Evolutionary conservation across 35 echinoderm and acorn worm genomes (phyloP), one percentile per base, ranked within the genome.

Genomic region (Nesometra sesokonis): DNA sequence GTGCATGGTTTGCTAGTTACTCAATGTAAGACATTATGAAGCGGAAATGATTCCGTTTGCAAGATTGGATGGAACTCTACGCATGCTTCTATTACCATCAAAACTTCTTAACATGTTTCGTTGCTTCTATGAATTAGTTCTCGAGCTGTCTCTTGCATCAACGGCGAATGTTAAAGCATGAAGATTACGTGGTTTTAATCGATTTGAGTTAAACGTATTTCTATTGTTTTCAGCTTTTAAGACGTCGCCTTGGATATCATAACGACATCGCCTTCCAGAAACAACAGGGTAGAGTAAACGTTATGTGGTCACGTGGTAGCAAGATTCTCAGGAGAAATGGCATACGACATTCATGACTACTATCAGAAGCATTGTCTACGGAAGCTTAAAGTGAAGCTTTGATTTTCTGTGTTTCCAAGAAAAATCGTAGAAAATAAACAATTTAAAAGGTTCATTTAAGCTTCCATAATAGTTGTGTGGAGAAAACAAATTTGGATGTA

Each of bases 191-290:
- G 52, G 21, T 67, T 9, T 67, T 19, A 13, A 19, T 67, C 52
- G 52, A 17, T 67, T 5, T 67, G 52, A 67, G 52, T 67, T 67
- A 67, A 67, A 67, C 52, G 52, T 67, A 27, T 67, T 67, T 67
- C 52, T 67, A 67, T 67, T 67, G 52, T 67, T 67, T 67, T 67
- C 52, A 67, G 52, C 52, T 67, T 67, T 67, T 67, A 67, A 67
- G 52, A 27, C 52, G 23, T 67, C 52, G 21, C 52, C 52, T 17
- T 67, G 52, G 52, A 67, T 67, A 67, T 67, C 52, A 67, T 67
- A 67, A 67, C 52, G 52, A 67, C 52, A 27, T 67, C 7, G 52
- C 52, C 11, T 43, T 67, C 52, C 9, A 5, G 1, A 27, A 19
- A 67, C 52, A 27, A 19, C 52, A 67, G 52, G 52, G 52, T 27